Evolutionary conservation across 2,113 vertebrate species (phyloP).

Genomic region (Pteropus alecto): DNA sequence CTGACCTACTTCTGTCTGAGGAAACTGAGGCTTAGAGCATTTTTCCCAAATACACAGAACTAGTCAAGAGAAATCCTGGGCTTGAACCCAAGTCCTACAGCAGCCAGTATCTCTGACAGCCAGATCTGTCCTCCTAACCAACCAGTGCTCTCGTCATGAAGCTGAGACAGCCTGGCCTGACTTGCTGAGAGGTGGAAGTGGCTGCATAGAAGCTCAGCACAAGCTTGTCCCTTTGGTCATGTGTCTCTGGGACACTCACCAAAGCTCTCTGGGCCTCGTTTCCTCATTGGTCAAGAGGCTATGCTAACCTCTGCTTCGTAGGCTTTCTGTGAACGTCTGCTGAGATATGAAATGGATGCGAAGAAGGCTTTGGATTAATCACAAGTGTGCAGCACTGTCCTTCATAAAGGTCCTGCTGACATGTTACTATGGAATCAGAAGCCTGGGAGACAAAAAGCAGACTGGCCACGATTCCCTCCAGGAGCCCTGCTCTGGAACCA

Average conservation of each 20-base stretch:
- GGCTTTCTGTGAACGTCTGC: not conserved
- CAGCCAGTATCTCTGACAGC: not conserved
- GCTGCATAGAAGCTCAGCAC: not conserved
- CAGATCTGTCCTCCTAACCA: not conserved
- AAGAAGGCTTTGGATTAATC: not conserved
- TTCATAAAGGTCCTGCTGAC: not conserved
- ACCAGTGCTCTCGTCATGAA: rapidly evolving
- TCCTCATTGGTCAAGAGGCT: not conserved
- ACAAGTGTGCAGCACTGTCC: not conserved
- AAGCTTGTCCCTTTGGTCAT: not conserved
- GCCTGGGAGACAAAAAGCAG: not conserved
- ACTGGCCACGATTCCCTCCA: not conserved
- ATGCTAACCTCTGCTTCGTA: not conserved
- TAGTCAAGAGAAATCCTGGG: not conserved
- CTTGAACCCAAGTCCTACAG: not conserved
- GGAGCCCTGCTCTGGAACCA: not conserved
- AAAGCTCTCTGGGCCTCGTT: not conserved
- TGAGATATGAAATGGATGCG: not conserved
- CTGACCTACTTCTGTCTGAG: not conserved
- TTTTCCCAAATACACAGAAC: not conserved
- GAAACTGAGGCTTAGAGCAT: not conserved
- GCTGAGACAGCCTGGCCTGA: not conserved
- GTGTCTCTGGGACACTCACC: not conserved
- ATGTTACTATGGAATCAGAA: not conserved
- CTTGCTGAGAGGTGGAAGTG: not conserved